Conservation (phyloP, 1,140 invertebrate species). For the Drosophila littoralis region DNA sequence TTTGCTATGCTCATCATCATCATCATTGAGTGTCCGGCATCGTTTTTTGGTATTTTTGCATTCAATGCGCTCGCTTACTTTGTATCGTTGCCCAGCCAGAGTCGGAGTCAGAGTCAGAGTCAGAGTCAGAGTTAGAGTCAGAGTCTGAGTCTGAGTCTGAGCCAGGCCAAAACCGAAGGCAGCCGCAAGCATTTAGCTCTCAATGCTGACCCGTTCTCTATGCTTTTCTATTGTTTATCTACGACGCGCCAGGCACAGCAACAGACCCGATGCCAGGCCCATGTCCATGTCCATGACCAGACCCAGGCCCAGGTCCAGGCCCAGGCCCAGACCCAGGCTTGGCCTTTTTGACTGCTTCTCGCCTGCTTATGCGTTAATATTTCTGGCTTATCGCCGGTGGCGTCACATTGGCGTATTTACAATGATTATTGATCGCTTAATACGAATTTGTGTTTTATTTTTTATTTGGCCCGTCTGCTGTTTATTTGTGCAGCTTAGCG, state of each 20-base stretch:
- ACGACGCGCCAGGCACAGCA: conserved; percentile 46
- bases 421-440: conserved; percentile 82
- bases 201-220: conserved; percentile 65
- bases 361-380: conserved; percentile 64
- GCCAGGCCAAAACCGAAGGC: conserved; percentile 12
- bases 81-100: conserved; percentile 39
- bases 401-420: conserved; percentile 76
- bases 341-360: not conserved
- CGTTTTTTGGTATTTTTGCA: conserved; percentile 41
- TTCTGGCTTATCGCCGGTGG: conserved; percentile 68
- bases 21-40: conserved; percentile 52
- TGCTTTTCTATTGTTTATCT: conserved; percentile 82
- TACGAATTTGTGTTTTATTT: conserved; percentile 60
- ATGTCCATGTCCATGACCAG: conserved; percentile 1
- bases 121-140: conserved; percentile 1
- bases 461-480: conserved; percentile 28
- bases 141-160: conserved; percentile 3
- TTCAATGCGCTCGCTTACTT: conserved; percentile 42
- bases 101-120: not conserved
- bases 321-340: not conserved
- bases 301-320: not conserved
- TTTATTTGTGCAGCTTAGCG: conserved; percentile 70
- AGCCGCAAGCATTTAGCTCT: conserved; percentile 55
- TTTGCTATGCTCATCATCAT: conserved; percentile 78
- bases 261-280: conserved; percentile 26